Conservation (phyloP, 2,797 vertebrate species). For the Selene dorsalis region DNA sequence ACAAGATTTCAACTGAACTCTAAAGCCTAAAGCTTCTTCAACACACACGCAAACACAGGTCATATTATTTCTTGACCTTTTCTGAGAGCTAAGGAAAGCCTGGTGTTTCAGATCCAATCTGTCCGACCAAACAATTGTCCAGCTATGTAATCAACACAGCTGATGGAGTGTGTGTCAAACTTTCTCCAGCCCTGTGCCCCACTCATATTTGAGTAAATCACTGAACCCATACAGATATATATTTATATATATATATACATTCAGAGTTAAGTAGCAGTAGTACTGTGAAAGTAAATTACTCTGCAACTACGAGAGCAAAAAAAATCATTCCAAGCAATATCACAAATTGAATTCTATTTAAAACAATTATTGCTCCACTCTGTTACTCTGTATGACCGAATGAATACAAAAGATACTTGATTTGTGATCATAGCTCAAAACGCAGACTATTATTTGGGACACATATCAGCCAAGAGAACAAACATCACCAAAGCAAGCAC, state of each 20-base stretch:
- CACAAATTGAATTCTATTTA: not conserved
- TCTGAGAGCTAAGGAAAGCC: not conserved
- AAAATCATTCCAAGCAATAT: not conserved
- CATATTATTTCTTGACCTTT: not conserved
- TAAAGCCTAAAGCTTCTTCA: not conserved
- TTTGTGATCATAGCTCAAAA: not conserved
- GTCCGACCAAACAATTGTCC: not conserved
- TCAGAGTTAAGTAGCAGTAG: not conserved
- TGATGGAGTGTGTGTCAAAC: not conserved
- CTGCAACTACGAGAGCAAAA: not conserved
- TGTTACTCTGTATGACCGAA: not conserved
- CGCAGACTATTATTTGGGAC: not conserved
- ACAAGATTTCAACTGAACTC: not conserved
- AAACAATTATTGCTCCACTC: not conserved
- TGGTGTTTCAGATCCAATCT: not conserved
- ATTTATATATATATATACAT: too few species aligned
- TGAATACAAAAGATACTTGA: not conserved
- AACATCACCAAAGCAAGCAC: constrained; percentile 10
- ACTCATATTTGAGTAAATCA: not conserved
- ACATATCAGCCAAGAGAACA: not conserved
- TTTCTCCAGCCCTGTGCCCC: too few species aligned
- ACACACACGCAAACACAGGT: not conserved
- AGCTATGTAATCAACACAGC: not conserved
- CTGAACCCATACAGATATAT: not conserved
- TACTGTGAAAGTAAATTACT: not conserved